phyloP scores from a whole-genome alignment of 2,113 vertebrate species.

The Chaenocephalus aceratus region DNA sequence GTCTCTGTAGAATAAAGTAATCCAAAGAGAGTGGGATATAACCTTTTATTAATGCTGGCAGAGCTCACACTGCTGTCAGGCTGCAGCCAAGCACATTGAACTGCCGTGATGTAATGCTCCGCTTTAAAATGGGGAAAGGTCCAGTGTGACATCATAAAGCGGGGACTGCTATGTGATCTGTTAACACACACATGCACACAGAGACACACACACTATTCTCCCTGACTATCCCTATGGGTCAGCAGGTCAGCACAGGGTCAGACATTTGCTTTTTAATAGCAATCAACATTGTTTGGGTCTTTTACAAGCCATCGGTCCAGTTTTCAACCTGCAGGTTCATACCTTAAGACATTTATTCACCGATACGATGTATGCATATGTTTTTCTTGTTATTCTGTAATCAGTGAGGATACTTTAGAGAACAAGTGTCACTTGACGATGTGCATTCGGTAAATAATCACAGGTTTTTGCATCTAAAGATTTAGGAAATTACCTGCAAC shows the following conservation, averaged over 20 bases:
- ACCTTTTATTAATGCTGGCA: conserved; percentile 29
- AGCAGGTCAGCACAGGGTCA: conserved; percentile 46
- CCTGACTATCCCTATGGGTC: conserved; percentile 19
- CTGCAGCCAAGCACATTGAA: conserved; percentile 46
- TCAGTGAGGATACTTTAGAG: neutral
- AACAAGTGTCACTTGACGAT: neutral
- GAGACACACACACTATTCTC: conserved; percentile 8
- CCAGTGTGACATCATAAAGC: conserved; percentile 67
- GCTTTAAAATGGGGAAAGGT: conserved; percentile 71
- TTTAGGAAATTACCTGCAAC: conserved; percentile 23
- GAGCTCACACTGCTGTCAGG: conserved; percentile 17
- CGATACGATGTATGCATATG: neutral
- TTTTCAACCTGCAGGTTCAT: neutral
- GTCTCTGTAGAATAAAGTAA: conserved; percentile 24
- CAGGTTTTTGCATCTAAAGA: conserved; percentile 15
- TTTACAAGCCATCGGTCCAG: accelerated
- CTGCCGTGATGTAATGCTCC: conserved; percentile 65
- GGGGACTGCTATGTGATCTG: conserved; percentile 63
- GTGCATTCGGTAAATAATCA: neutral
- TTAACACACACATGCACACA: conserved; percentile 7
- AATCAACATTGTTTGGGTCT: neutral
- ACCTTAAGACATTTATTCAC: neutral
- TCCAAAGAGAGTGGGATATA: conserved; percentile 12
- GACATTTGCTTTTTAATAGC: neutral
- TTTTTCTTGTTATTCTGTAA: neutral